Conservation (phyloP, 2,888 invertebrate species). For the Hesperia comma region DNA sequence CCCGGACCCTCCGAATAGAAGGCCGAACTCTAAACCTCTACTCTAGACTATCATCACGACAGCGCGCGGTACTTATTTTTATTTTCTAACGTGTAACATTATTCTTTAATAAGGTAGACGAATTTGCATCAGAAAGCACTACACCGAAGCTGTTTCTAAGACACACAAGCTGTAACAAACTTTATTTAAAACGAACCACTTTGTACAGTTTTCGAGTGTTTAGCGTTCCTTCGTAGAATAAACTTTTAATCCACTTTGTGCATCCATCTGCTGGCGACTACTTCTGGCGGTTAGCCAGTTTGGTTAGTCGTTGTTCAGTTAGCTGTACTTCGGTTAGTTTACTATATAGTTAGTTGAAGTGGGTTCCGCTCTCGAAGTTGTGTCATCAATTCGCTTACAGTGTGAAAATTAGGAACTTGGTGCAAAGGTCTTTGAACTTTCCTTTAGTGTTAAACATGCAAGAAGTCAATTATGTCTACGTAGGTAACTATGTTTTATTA, state of each 20-base stretch:
- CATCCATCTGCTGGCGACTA: constrained; percentile 3
- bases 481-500: too few species aligned
- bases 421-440: neutral
- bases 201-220: constrained; percentile 2
- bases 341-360: constrained; percentile 12
- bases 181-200: neutral
- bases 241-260: constrained; percentile 19
- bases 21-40: too few species aligned
- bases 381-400: constrained; percentile 10
- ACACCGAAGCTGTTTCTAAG: neutral
- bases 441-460: too few species aligned
- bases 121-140: neutral
- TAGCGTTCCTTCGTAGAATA: neutral
- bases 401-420: neutral
- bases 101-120: neutral
- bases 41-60: too few species aligned
- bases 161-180: neutral
- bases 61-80: too few species aligned
- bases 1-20: too few species aligned
- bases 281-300: constrained; percentile 26
- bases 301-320: constrained; percentile 16
- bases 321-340: constrained; percentile 21
- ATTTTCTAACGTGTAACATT: too few species aligned
- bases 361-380: neutral
- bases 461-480: too few species aligned